Conservation (phyloP, 2,113 vertebrate species). For the Lontra canadensis region DNA sequence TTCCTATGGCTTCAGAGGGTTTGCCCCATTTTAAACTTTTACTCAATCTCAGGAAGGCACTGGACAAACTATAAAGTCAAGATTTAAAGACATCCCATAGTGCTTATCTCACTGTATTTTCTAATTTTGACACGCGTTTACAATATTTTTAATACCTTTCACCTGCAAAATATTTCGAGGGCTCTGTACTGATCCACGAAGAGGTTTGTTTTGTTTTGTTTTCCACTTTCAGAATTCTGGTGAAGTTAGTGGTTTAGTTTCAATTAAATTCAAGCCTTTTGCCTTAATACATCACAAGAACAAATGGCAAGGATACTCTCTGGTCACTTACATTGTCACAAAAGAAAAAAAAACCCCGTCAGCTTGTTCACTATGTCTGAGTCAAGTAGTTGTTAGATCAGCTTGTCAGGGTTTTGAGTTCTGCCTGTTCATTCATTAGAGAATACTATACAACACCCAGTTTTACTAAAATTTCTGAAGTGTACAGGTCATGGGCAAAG, state of each 20-base stretch:
- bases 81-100: neutral
- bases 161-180: neutral
- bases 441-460: neutral
- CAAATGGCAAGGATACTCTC: neutral
- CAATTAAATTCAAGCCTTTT: neutral
- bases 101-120: neutral
- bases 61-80: neutral
- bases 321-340: neutral
- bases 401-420: neutral
- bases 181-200: neutral
- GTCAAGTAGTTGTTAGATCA: neutral
- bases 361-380: neutral
- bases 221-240: neutral
- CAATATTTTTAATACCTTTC: neutral
- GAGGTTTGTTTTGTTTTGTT: too few species aligned
- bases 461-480: neutral
- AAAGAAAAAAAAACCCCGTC: too few species aligned
- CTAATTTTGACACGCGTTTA: neutral
- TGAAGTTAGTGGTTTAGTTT: constrained; percentile 15
- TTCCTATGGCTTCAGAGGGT: neutral
- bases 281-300: neutral
- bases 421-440: neutral
- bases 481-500: neutral
- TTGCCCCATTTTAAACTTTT: neutral
- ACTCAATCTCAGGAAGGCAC: neutral